phyloP scores from a whole-genome alignment of 92 coral and sea anemone genomes.

The Plumapathes pennacea region DNA sequence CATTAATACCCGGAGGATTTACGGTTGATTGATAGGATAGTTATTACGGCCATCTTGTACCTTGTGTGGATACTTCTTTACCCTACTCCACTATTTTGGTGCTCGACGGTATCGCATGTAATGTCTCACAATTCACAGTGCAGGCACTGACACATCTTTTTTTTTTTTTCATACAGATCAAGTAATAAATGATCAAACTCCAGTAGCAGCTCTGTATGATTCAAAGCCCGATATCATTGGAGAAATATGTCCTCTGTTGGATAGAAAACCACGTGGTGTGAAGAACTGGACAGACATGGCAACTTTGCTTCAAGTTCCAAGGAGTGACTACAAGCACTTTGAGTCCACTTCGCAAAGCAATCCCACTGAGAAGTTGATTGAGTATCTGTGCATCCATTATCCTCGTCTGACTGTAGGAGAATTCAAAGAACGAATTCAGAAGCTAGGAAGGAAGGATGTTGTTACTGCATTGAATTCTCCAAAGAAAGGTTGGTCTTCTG shows the following conservation, averaged over 20 bases:
- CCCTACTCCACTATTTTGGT: too few relatives aligned
- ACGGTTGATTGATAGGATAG: too few relatives aligned
- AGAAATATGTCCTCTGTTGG: slow-evolving; percentile 5
- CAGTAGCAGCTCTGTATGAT: slow-evolving; percentile 10
- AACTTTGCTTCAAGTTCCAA: background rate
- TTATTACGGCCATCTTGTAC: too few relatives aligned
- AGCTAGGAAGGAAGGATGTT: slow-evolving; percentile 1
- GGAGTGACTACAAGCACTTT: background rate
- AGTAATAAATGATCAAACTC: too few relatives aligned
- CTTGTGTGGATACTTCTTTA: too few relatives aligned
- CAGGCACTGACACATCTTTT: too few relatives aligned
- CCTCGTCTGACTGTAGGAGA: slow-evolving; percentile 4
- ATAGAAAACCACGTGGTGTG: slow-evolving; percentile 1
- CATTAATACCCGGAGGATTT: too few relatives aligned
- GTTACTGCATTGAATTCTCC: background rate
- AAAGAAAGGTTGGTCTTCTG: background rate
- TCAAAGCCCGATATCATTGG: slow-evolving; percentile 25
- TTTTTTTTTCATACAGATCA: too few relatives aligned
- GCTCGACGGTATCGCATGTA: too few relatives aligned
- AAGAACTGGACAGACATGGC: slow-evolving; percentile 13
- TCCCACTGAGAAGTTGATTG: slow-evolving; percentile 16
- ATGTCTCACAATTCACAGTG: too few relatives aligned
- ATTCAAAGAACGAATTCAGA: background rate
- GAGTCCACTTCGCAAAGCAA: background rate
- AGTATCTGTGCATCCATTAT: background rate